These are phyloP conservation scores for Serripes groenlandicus DNA, from an alignment of 2,888 invertebrate species.

Conservation along the genomic window DNA sequence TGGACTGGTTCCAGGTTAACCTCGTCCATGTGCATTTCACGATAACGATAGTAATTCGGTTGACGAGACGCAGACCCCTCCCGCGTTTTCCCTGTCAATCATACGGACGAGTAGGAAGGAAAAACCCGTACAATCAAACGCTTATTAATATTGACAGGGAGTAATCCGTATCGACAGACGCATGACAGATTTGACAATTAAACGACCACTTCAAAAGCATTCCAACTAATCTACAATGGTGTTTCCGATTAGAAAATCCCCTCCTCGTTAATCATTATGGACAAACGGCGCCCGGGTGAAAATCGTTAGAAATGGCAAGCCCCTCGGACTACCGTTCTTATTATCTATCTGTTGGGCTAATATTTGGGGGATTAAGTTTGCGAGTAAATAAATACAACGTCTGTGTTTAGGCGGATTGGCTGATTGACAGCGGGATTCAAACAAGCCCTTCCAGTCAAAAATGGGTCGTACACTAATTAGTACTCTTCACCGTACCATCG, in stretches of 20 bases:
- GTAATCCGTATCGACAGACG: conserved; percentile 70
- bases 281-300: conserved; percentile 50
- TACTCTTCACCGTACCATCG: no score
- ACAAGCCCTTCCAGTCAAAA: no score
- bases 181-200: conserved; percentile 70
- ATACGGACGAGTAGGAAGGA: conserved; percentile 45
- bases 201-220: conserved; percentile 71
- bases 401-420: conserved; percentile 9
- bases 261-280: conserved; percentile 64
- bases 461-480: no score
- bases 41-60: no score
- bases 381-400: conserved; percentile 61
- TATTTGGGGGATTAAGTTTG: conserved; percentile 53
- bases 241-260: conserved; percentile 56
- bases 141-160: conserved; percentile 71
- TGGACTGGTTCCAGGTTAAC: no score
- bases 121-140: conserved; percentile 57
- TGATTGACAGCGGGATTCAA: conserved; percentile 46
- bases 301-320: conserved; percentile 46
- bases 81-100: conserved; percentile 42
- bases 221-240: conserved; percentile 66
- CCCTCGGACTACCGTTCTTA: conserved; percentile 31
- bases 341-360: conserved; percentile 60
- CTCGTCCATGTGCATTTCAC: no score
- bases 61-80: conserved; percentile 3